A percentile compares a stretch with the other conserved stretches of the same genome.
These are phyloP conservation scores for Takifugu rubripes DNA, from an alignment of 2,797 vertebrate species.

Conservation along the genomic window DNA sequence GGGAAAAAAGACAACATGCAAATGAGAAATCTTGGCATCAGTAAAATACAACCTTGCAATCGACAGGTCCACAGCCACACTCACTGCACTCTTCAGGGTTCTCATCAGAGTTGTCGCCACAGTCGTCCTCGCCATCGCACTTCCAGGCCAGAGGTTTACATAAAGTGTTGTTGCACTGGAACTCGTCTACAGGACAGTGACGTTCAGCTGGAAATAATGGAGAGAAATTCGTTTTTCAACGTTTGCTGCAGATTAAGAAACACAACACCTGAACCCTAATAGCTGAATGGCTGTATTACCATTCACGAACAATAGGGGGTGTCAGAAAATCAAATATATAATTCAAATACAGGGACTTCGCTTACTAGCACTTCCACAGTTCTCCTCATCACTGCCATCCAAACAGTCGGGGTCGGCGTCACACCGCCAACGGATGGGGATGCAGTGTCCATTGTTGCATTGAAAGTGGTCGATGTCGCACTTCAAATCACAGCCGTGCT, in stretches of 20 bases:
- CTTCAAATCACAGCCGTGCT: slow-evolving; percentile 90
- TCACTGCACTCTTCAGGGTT: slow-evolving; percentile 90
- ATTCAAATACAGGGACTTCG: no score
- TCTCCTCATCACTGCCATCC: slow-evolving; percentile 91
- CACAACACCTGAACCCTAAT: no score
- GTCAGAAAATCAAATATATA: no score
- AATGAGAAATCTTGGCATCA: background rate
- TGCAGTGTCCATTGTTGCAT: slow-evolving; percentile 93
- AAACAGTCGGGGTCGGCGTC: slow-evolving; percentile 93
- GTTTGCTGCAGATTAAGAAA: no score
- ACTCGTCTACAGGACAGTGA: slow-evolving; percentile 90
- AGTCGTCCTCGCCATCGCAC: slow-evolving; percentile 95
- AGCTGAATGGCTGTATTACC: no score
- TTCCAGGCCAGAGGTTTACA: slow-evolving; percentile 95
- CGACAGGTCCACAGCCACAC: slow-evolving; percentile 20
- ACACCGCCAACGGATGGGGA: slow-evolving; percentile 93
- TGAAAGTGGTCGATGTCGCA: slow-evolving; percentile 94
- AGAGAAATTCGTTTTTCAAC: background rate
- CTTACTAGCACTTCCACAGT: slow-evolving; percentile 82
- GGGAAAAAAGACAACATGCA: background rate
- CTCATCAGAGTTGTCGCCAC: slow-evolving; percentile 95
- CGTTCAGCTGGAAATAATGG: slow-evolving; percentile 65
- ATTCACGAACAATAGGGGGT: no score
- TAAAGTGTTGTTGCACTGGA: slow-evolving; percentile 96
- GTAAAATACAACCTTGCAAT: background rate